Evolutionary conservation across 1,140 invertebrate genomes (phyloP).

Genomic region (Pseudomyrmex concolor): DNA sequence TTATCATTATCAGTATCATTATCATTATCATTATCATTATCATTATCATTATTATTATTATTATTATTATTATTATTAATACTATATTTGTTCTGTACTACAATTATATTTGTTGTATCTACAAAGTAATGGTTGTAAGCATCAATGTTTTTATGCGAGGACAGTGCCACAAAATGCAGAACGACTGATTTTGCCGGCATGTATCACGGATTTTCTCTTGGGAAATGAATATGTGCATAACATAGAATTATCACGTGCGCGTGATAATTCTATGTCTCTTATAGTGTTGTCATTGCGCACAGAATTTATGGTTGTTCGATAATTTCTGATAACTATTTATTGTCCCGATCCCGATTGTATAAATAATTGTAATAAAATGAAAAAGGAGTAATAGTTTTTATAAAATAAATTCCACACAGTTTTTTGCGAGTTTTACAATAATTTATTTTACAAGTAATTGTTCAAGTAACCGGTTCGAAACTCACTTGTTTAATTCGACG

Average conservation of each 20-base stretch:
- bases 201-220: conserved; percentile 71
- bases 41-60: too few species aligned
- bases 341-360: too few species aligned
- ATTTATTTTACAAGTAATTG: neutral
- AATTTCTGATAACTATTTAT: neutral
- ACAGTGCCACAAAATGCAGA: neutral
- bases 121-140: neutral
- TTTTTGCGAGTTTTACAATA: too few species aligned
- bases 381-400: neutral
- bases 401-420: neutral
- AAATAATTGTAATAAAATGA: neutral
- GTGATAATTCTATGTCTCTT: neutral
- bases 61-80: neutral
- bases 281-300: conserved; percentile 23
- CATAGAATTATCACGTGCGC: conserved; percentile 65
- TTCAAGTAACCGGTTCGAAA: neutral
- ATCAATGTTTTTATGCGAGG: neutral
- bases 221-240: conserved; percentile 76
- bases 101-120: neutral
- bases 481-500: too few species aligned
- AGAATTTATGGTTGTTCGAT: conserved; percentile 32
- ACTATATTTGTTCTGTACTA: neutral
- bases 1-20: neutral
- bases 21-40: neutral
- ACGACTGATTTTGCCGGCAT: conserved; percentile 19